Evolutionary conservation across 2,888 invertebrate species (phyloP), one percentile per base, ranked within the genome.

Genomic region (Dryomyza anilis): DNA sequence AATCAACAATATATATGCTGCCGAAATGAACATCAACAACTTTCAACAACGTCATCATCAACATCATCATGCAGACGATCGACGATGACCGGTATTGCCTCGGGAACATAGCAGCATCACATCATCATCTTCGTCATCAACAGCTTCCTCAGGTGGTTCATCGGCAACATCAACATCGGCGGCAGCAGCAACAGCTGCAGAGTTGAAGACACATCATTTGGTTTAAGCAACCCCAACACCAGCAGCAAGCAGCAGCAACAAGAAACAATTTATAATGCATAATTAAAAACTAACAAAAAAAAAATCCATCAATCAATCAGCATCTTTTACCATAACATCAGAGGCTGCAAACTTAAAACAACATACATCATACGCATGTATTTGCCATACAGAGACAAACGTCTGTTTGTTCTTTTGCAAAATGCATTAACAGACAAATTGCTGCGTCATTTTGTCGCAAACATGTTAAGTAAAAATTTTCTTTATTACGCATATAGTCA

Each of bases 61-160:
- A 1, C n/a, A 45, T 19, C 16, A n/a, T n/a, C 46, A 16, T 30
- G 62, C 66, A 83, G 83, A 83, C 68, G 83, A 83, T 76, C 82
- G 83, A 70, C 83, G 83, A 83, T 83, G 83, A 83, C 83, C 83
- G 78, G 78, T 76, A 78, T 73, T 79, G 76, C 76, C 78, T 77
- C 76, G 76, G 75, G 76, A 78, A 70, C 73, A 74, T 67, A 74
- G 71, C 74, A 75, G 73, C 70, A 74, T 75, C 70, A 73, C 76
- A 72, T 76, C 77, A 73, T 75, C 77, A 72, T 75, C 76, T 71
- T 76, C 71, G 66, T 70, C 78, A 73, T 74, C 78, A 72, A 75
- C 77, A 71, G 75, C 77, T 74, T 78, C 78, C 75, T 74, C 77
- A 73, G 74, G 76, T 70, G 71, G 56, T 70, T 71, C 72, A 63